Conservation (phyloP, 2,888 invertebrate genomes). For the Pristionchus fissidentatus region DNA sequence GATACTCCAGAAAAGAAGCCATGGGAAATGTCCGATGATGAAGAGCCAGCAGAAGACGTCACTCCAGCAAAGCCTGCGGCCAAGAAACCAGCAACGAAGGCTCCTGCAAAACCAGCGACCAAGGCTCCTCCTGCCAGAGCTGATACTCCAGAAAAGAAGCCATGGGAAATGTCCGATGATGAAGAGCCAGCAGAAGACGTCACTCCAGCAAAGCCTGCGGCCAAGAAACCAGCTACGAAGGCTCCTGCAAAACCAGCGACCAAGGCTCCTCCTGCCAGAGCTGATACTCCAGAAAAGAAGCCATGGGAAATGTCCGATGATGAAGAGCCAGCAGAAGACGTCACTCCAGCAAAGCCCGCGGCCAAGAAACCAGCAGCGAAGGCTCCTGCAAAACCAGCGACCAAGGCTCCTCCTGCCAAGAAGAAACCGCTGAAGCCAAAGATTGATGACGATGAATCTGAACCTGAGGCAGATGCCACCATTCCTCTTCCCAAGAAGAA, state of each 20-base stretch:
- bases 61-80: not conserved
- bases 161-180: conserved; percentile 30
- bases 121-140: not conserved
- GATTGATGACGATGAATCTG: not conserved
- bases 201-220: not conserved
- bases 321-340: conserved; percentile 12
- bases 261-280: not conserved
- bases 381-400: not conserved
- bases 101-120: not conserved
- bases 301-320: conserved; percentile 17
- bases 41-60: not conserved
- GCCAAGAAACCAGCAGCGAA: not conserved
- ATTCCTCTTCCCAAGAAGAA: not conserved
- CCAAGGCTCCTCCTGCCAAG: not conserved
- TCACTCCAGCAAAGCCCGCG: not conserved
- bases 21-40: conserved; percentile 6
- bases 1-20: not conserved
- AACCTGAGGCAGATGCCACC: not conserved
- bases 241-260: conserved; percentile 7
- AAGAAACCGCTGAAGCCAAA: not conserved
- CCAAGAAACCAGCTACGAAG: not conserved
- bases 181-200: conserved; percentile 27
- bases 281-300: not conserved
- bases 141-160: not conserved
- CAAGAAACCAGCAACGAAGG: not conserved